Base-by-base conservation (phyloP, 1,140 invertebrate species). In the Leptestheria dahalacensis region DNA sequence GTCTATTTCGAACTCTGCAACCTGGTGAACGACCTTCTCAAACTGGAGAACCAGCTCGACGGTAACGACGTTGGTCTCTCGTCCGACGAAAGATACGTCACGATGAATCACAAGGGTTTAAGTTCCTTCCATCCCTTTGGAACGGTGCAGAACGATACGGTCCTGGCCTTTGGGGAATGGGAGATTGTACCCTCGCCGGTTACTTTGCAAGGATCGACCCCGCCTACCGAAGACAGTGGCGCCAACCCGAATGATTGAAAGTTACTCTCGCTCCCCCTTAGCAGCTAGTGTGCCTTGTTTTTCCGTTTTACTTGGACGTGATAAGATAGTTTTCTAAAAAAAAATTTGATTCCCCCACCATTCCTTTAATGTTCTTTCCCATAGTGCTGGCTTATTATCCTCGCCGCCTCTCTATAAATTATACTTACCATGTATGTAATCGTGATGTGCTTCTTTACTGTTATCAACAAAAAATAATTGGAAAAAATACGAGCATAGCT, bases 151-250 rank as follows among this genome's bases (percentile, higher is more conserved):
- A 55, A 55, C 28, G 53, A 55, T 29, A 29, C 53, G 3, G 26
- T 33, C 20, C 33, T 55, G 28, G 26, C 53, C 6, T 55, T 55
- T 18, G 53, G 53, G 25, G 53, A 55, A 28, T 55, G 53, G 53
- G 53, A 55, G 33, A 55, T 55, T 29, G 53, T 55, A 10, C 53
- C 53, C 33, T 55, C 53, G 15, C 53, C 53, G 1, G 53, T 54
- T 10, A 24, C 33, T 55, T 29, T 41, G 6, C 33, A 41, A 41
- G 15, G 15, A 6, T 41, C 33, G 6, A 6, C 33, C 6, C 33
- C 33, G 33, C 33, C 33, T 41, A 41, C 33, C 15, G 6, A 41
- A 41, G 33, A 41, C 6, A 41, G 15, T 41, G 33, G 33, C 33
- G 33, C 33, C 33, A 6, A 41, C 6, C 15, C 33, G 33, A 9